Conservation (phyloP, 2,113 vertebrate genomes). For the Chinchilla lanigera region DNA sequence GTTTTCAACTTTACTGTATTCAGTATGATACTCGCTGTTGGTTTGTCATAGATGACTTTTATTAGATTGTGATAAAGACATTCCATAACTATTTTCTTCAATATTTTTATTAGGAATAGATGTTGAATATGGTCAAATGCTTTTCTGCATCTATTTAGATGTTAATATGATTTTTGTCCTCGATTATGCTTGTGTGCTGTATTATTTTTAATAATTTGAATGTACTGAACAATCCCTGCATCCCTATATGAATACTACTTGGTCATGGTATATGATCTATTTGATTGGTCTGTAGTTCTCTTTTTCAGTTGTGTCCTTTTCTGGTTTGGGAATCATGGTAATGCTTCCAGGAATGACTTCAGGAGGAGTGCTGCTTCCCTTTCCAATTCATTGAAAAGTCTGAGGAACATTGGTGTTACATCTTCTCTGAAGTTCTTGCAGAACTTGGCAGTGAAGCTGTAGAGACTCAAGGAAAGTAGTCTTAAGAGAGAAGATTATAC, state of each 20-base stretch:
- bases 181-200: background rate
- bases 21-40: background rate
- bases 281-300: background rate
- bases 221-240: background rate
- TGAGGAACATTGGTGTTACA: background rate
- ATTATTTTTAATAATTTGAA: background rate
- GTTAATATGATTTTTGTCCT: background rate
- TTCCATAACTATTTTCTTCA: background rate
- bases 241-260: background rate
- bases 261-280: background rate
- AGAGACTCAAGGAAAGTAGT: background rate
- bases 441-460: background rate
- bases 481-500: background rate
- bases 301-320: background rate
- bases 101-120: background rate
- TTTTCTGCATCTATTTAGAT: background rate
- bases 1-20: background rate
- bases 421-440: background rate
- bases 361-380: background rate
- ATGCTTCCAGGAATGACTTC: background rate
- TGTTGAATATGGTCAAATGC: background rate
- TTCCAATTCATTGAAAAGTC: background rate
- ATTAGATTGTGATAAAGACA: background rate
- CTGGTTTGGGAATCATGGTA: background rate
- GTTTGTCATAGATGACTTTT: background rate